Conservation (phyloP, 1,140 invertebrate species). For the Nomia melanderi region DNA sequence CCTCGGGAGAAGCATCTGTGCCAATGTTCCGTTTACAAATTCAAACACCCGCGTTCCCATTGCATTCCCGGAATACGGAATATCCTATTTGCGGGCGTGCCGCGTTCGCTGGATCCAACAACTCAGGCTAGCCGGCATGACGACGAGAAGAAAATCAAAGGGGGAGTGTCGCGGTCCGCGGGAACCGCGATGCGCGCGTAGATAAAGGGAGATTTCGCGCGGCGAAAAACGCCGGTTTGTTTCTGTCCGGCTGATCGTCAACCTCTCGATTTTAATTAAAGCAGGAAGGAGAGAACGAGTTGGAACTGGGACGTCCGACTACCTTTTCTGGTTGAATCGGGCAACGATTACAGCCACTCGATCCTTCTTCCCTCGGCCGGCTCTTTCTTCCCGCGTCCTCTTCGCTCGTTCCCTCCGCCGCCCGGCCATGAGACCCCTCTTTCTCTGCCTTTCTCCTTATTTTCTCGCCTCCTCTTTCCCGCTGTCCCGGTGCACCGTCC, state of each 20-base stretch:
- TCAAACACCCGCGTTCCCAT: neutral
- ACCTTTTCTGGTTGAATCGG: constrained; percentile 61
- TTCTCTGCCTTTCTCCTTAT: neutral
- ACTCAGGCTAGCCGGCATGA: too few species aligned
- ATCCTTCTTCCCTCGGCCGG: neutral
- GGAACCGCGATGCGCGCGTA: neutral
- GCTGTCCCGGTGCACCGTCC: neutral
- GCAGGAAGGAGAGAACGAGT: constrained; percentile 41
- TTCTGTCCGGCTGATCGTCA: constrained; percentile 32
- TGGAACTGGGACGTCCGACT: constrained; percentile 60
- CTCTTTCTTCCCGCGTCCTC: constrained; percentile 26
- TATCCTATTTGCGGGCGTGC: constrained; percentile 9
- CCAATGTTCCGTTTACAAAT: neutral
- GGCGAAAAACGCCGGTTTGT: neutral
- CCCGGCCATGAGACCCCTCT: constrained; percentile 9
- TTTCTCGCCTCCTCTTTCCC: neutral
- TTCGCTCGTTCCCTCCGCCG: constrained; percentile 25
- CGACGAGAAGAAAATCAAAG: too few species aligned
- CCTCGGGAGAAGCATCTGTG: neutral
- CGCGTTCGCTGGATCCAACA: too few species aligned
- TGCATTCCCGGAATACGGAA: neutral
- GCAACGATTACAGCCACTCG: constrained; percentile 49
- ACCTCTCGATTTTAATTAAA: constrained; percentile 69
- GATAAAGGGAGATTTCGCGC: constrained; percentile 43
- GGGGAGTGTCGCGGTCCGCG: neutral